Percentiles rank a stretch among this genome's conserved stretches.
These are phyloP conservation scores for Miniopterus natalensis DNA, from an alignment of 2,113 vertebrate genomes.

Conservation along the genomic window DNA sequence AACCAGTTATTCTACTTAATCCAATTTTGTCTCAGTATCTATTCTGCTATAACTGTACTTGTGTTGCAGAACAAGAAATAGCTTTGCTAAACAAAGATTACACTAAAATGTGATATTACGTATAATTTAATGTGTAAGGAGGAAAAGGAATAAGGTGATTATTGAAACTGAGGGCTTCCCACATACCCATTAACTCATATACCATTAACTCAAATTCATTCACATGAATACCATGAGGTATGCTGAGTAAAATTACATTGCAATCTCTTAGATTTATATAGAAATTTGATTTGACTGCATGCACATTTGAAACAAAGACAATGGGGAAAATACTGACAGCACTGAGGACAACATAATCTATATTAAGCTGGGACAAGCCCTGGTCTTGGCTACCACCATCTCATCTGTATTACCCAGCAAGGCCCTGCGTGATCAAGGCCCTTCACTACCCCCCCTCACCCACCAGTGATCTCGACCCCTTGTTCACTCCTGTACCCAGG, in stretches of 20 bases:
- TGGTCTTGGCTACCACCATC: not conserved
- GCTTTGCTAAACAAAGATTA: slow-evolving; percentile 54
- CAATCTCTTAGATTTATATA: not conserved
- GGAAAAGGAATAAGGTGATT: not conserved
- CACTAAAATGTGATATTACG: not conserved
- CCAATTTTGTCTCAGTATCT: slow-evolving; percentile 28
- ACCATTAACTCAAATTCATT: not conserved
- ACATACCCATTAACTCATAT: slow-evolving; percentile 15
- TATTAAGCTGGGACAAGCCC: not conserved
- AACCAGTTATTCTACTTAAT: slow-evolving; percentile 42
- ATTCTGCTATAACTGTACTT: slow-evolving; percentile 12
- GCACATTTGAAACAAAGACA: not conserved
- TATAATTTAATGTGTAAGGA: not conserved
- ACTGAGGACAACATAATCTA: not conserved
- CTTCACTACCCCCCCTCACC: no score
- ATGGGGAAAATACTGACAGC: not conserved
- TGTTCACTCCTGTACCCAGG: not conserved
- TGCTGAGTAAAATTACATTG: not conserved
- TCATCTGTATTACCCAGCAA: not conserved
- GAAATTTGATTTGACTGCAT: not conserved
- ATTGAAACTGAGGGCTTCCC: not conserved
- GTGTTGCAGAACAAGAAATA: slow-evolving; percentile 42
- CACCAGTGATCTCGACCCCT: not conserved
- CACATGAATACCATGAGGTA: not conserved
- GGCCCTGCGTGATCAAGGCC: not conserved